phyloP scores from a whole-genome alignment of 2,113 vertebrate species.

The Tragelaphus imberbis region DNA sequence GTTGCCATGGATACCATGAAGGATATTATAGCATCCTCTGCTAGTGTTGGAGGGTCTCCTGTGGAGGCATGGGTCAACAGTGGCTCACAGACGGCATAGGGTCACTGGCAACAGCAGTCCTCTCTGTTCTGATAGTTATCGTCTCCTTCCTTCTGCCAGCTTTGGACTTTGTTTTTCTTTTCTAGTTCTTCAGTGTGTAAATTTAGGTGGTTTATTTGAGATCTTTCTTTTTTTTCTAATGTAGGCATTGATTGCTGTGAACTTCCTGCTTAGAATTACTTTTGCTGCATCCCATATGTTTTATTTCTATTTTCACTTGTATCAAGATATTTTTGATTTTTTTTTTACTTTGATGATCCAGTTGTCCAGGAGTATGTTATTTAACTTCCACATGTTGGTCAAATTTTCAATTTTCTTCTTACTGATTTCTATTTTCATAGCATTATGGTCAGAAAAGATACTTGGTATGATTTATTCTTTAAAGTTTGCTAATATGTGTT shows the following conservation, averaged over 20 bases:
- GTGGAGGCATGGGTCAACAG: not conserved
- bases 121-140: not conserved
- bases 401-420: not conserved
- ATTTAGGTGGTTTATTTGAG: not conserved
- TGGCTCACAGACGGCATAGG: not conserved
- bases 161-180: not conserved
- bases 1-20: slow-evolving; percentile 93
- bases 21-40: slow-evolving; percentile 90
- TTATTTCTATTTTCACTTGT: not conserved
- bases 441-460: not conserved
- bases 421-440: not conserved
- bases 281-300: not conserved
- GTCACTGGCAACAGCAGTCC: not conserved
- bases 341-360: not conserved
- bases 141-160: not conserved
- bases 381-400: not conserved
- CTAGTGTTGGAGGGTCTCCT: not conserved
- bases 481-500: not conserved
- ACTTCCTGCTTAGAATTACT: not conserved
- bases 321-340: not conserved
- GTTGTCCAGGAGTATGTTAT: not conserved
- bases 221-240: not conserved
- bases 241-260: not conserved
- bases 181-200: not conserved
- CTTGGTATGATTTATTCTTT: not conserved